These are phyloP conservation scores for Phasia obesa DNA, from an alignment of 2,888 invertebrate genomes.

Conservation along the genomic window DNA sequence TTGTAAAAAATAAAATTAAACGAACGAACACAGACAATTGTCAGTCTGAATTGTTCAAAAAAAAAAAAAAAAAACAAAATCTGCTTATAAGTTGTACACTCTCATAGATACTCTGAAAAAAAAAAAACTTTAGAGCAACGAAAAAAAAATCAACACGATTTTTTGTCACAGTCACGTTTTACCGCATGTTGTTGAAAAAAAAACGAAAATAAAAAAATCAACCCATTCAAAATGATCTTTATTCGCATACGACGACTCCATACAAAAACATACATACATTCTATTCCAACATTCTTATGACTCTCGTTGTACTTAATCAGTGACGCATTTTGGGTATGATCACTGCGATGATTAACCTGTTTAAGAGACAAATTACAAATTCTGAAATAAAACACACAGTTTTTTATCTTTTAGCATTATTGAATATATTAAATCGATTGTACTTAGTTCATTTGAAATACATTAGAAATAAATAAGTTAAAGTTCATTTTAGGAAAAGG, in stretches of 20 bases:
- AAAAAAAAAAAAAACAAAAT: conserved; percentile 24
- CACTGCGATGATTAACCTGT: conserved; percentile 42
- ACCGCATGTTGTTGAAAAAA: conserved; percentile 58
- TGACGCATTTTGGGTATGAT: conserved; percentile 58
- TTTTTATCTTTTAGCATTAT: neutral
- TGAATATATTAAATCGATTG: conserved; percentile 18
- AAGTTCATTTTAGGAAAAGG: no score
- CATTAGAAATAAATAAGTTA: neutral
- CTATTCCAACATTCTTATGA: conserved; percentile 41
- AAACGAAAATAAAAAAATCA: conserved; percentile 36
- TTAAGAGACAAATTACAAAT: conserved; percentile 42
- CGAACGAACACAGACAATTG: conserved; percentile 50
- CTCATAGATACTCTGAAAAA: conserved; percentile 42
- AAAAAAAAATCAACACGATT: conserved; percentile 70
- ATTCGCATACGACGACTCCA: conserved; percentile 37
- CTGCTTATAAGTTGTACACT: conserved; percentile 28
- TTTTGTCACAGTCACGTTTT: conserved; percentile 71
- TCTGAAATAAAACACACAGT: conserved; percentile 12
- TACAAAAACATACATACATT: conserved; percentile 36
- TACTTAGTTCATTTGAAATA: conserved; percentile 21
- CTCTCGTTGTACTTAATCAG: conserved; percentile 40
- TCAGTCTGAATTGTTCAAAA: conserved; percentile 38
- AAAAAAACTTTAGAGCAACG: conserved; percentile 34
- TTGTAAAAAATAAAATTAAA: conserved; percentile 50
- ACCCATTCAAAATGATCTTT: conserved; percentile 33